phyloP scores from a whole-genome alignment of 2,797 vertebrate genomes.

The Myoxocephalus aenaeus region DNA sequence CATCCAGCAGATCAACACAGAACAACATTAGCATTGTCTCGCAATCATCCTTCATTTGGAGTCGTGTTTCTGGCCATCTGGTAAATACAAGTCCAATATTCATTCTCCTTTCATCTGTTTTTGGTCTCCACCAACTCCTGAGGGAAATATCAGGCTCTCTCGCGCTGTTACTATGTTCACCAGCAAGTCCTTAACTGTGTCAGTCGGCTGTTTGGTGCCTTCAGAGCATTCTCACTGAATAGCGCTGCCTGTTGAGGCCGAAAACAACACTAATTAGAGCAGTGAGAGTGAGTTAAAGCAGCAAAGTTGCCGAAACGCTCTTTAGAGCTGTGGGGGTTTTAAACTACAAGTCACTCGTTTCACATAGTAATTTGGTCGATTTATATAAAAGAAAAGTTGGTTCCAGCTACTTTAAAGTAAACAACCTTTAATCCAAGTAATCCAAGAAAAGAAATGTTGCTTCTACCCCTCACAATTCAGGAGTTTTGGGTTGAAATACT shows the following conservation, averaged over 20 bases:
- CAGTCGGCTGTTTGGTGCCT: fast-evolving
- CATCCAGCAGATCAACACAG: too few species aligned
- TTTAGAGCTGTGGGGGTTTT: too few species aligned
- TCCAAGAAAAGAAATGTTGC: background rate
- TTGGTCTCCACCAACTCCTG: background rate
- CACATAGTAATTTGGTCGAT: background rate
- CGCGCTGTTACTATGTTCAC: background rate
- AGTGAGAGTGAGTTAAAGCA: background rate
- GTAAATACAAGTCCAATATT: background rate
- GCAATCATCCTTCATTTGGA: too few species aligned
- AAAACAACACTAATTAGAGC: background rate
- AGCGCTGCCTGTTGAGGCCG: background rate
- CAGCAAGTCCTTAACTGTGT: background rate
- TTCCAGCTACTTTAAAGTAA: background rate
- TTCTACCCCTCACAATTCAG: background rate
- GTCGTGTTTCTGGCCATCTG: too few species aligned
- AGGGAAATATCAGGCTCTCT: background rate
- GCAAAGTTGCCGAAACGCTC: background rate
- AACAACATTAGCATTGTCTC: too few species aligned
- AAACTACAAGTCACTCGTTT: background rate
- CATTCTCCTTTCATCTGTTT: background rate
- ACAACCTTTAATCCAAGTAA: background rate
- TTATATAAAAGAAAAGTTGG: background rate
- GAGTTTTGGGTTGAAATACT: background rate
- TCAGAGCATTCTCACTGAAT: background rate